A percentile compares a stretch with the other conserved stretches of the same genome.
Evolutionary conservation across 2,797 vertebrate species (phyloP).

Genomic region (Garrulus glandarius): DNA sequence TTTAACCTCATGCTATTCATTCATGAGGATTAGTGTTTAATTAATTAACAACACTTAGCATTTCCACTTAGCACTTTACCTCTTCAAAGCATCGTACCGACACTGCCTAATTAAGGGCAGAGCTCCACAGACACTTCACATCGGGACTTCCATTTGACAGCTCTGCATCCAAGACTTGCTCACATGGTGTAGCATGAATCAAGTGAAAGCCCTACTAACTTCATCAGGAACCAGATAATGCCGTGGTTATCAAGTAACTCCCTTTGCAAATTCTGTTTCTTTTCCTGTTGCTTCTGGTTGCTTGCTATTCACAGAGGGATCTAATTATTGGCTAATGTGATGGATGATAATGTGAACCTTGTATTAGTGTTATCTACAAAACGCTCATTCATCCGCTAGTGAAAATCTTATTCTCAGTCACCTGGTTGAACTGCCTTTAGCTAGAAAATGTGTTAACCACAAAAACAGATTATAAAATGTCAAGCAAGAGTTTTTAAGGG

Average conservation of each 20-base stretch:
- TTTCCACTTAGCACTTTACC: constrained; percentile 57
- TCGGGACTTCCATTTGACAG: constrained; percentile 21
- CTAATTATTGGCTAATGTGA: constrained; percentile 3
- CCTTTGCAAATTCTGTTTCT: neutral
- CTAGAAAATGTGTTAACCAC: constrained; percentile 46
- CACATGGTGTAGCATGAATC: neutral
- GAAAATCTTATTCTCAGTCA: constrained; percentile 5
- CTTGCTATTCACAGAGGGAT: neutral
- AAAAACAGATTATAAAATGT: constrained; percentile 28
- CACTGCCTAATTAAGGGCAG: constrained; percentile 57
- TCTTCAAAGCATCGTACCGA: constrained; percentile 45
- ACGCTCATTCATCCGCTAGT: neutral
- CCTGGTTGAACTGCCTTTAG: constrained; percentile 10
- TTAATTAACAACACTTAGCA: constrained; percentile 67
- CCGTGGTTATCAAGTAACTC: neutral
- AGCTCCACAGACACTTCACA: constrained; percentile 38
- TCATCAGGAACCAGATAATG: neutral
- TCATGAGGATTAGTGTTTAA: constrained; percentile 53
- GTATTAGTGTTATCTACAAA: constrained; percentile 7
- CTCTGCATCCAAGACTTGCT: neutral
- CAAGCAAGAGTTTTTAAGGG: neutral
- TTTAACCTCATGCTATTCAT: constrained; percentile 60
- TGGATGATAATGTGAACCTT: neutral
- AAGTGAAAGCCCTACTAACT: neutral
- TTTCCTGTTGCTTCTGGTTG: neutral